phyloP scores from a whole-genome alignment of 2,888 invertebrate species.

The Watsonalla cultraria region DNA sequence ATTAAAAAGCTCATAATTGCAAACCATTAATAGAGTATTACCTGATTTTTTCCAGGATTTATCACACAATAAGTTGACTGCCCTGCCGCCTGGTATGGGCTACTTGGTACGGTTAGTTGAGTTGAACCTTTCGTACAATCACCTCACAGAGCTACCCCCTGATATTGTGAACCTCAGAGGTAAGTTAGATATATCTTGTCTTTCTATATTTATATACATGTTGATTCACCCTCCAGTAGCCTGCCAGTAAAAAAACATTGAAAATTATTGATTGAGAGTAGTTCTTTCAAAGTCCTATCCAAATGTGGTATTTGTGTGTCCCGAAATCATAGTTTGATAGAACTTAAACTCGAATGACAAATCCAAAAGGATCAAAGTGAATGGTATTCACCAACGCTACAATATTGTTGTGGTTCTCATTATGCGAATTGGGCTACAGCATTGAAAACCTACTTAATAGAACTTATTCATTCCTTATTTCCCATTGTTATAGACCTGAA shows the following conservation, averaged over 20 bases:
- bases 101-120: constrained; percentile 87
- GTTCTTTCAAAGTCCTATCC: too few relatives aligned
- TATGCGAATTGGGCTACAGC: too few relatives aligned
- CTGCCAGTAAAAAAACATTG: too few relatives aligned
- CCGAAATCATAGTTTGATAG: too few relatives aligned
- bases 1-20: neutral
- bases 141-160: constrained; percentile 85
- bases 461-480: neutral
- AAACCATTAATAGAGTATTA: neutral
- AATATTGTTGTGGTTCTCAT: too few relatives aligned
- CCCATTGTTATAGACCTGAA: constrained; percentile 76
- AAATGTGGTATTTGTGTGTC: too few relatives aligned
- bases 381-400: too few relatives aligned
- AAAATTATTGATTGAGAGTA: too few relatives aligned
- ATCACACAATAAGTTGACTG: constrained; percentile 85
- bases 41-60: constrained; percentile 80
- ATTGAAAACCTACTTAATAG: constrained; percentile 1
- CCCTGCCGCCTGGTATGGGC: constrained; percentile 89
- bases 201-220: neutral
- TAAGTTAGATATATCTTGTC: constrained; percentile 33
- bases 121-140: constrained; percentile 86
- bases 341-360: too few relatives aligned
- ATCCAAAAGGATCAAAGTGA: too few relatives aligned
- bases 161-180: constrained; percentile 91
- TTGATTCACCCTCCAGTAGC: too few relatives aligned